Evolutionary conservation across 2,797 vertebrate species (phyloP).

Genomic region (Liasis olivaceus): DNA sequence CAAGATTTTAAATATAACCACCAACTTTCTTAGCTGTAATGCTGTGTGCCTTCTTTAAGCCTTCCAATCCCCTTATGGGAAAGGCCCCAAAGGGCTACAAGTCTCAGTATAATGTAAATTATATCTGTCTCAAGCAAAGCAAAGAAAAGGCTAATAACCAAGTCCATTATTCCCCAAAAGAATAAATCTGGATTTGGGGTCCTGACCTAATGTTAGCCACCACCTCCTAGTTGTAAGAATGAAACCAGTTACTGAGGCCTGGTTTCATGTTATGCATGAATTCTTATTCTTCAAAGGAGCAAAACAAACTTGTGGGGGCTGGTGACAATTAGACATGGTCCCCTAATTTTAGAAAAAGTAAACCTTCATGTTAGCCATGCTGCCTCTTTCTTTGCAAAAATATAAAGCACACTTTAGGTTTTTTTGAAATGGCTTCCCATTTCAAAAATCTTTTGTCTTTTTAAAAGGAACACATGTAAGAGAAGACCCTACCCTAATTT

Average conservation of each 20-base stretch:
- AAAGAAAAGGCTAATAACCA: neutral
- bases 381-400: neutral
- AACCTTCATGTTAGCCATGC: neutral
- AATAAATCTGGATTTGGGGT: neutral
- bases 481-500: neutral
- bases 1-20: neutral
- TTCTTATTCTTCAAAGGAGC: neutral
- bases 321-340: neutral
- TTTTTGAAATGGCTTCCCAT: neutral
- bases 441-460: neutral
- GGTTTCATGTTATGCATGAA: neutral
- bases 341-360: neutral
- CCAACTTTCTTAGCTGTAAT: neutral
- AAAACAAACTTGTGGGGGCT: neutral
- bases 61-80: neutral
- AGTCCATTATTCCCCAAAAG: neutral
- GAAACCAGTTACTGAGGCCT: neutral
- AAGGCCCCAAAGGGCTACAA: neutral
- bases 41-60: neutral
- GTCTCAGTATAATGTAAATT: neutral
- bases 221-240: neutral
- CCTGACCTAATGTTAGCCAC: neutral
- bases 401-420: neutral
- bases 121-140: neutral
- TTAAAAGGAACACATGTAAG: neutral